Base-by-base conservation (phyloP, 1,140 invertebrate species). In the Drosophila saltans region DNA sequence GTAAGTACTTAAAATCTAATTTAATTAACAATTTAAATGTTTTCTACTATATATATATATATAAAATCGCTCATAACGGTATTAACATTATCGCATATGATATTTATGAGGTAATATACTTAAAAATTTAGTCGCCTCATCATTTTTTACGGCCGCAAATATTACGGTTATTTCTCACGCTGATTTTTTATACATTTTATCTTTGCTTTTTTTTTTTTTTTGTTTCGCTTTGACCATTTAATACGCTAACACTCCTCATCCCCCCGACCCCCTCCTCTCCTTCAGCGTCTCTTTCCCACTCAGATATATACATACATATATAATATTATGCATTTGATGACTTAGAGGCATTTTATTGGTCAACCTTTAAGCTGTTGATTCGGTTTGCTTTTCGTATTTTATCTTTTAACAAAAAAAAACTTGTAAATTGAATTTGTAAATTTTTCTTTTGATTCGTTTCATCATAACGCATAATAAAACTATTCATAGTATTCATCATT, bases 331-430 rank as follows among this genome's bases (percentile, higher is more conserved):
- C 41, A 10, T 67, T 69, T 70, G 8, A n/a, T 6, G 55, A 70
- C 66, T 75, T 70, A 66, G 62, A 36, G 62, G 39, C 58, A 48
- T 70, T 77, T 77, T 77, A 77, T 77, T 73, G 43, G 61, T 36
- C 58, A 77, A 69, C 66, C 33, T 36, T 77, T 40, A 45, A 40
- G 59, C 33, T 64, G 41, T 16, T 45, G 60, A 41, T 63, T 69
- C 21, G 30, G n/a, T 41, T 63, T 59, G 33, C 3, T 21, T 11
- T 24, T 26, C 16, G 21, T 52, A 36, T 36, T 5, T 36, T 36
- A 30, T 48, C 7, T 9, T 39, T 39, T 39, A 43, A 16, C n/a
- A 4, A 24, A 48, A 21, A 21, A 24, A 48, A 45, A 48, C 28
- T 72, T 62, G 58, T 52, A 52, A 52, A 52, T 68, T 71, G 4